phyloP scores from a whole-genome alignment of 2,888 invertebrate species.

The Aporophyla lueneburgensis region DNA sequence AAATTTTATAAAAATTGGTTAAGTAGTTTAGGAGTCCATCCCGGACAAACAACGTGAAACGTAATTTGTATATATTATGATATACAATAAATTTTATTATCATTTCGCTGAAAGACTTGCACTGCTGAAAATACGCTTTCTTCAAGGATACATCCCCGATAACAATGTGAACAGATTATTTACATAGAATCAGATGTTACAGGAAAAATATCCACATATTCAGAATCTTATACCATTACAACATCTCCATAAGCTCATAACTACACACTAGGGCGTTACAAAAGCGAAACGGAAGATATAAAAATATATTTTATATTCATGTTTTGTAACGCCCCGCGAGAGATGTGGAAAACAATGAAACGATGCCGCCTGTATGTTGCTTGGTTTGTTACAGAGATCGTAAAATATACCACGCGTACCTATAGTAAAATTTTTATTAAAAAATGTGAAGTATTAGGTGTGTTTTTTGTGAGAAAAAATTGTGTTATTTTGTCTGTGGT shows the following conservation, averaged over 20 bases:
- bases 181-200: not conserved
- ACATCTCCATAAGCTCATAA: conserved; percentile 47
- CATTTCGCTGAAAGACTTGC: not conserved
- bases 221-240: conserved; percentile 21
- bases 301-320: conserved; percentile 68
- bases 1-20: too few relatives aligned
- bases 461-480: not conserved
- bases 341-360: conserved; percentile 65
- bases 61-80: too few relatives aligned
- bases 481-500: not conserved
- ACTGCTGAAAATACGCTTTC: not conserved
- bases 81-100: not conserved
- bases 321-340: conserved; percentile 48
- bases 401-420: conserved; percentile 48
- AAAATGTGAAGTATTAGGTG: conserved; percentile 13
- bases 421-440: conserved; percentile 24
- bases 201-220: conserved; percentile 7
- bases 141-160: not conserved
- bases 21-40: too few relatives aligned
- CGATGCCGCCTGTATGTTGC: conserved; percentile 32
- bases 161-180: not conserved
- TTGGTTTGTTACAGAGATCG: conserved; percentile 39
- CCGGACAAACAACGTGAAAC: too few relatives aligned
- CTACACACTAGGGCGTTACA: conserved; percentile 56
- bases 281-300: conserved; percentile 62